phyloP scores from a whole-genome alignment of 2,797 vertebrate genomes.

The Myripristis murdjan region DNA sequence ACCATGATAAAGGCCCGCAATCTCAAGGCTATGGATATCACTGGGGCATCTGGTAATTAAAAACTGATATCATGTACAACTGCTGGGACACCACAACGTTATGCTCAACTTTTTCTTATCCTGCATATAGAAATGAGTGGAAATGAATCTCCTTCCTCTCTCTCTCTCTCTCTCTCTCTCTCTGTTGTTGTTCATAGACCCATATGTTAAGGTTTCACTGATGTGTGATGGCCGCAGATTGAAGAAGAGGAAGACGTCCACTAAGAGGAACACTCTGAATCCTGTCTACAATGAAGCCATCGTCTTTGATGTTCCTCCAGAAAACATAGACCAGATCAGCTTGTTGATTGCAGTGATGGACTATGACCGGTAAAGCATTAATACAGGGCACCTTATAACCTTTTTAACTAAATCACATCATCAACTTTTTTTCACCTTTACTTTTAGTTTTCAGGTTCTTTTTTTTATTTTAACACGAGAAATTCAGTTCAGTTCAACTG shows the following conservation, averaged over 20 bases:
- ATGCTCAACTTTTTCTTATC: not conserved
- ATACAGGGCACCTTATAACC: conserved; percentile 6
- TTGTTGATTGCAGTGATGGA: conserved; percentile 98
- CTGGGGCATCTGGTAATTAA: conserved; percentile 95
- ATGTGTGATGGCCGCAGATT: conserved; percentile 97
- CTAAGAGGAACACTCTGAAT: conserved; percentile 98
- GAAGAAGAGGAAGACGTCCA: conserved; percentile 99
- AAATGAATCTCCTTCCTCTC: conserved; percentile 8
- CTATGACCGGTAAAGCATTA: conserved; percentile 95
- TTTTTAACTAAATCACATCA: too few species aligned
- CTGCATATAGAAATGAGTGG: conserved; percentile 1
- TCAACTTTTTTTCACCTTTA: not conserved
- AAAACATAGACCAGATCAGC: conserved; percentile 98
- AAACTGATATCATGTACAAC: conserved; percentile 16
- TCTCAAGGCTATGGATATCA: conserved; percentile 99
- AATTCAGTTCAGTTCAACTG: too few species aligned
- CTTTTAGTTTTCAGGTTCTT: not conserved
- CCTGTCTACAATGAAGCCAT: conserved; percentile 99
- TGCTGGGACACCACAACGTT: not conserved
- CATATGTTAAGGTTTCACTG: conserved; percentile 98
- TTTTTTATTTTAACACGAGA: conserved; percentile 19
- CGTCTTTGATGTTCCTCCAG: conserved; percentile 97
- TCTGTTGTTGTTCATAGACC: conserved; percentile 85
- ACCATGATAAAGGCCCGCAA: conserved; percentile 99
- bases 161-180: conserved; percentile 12